These are phyloP conservation scores for Melinaea menophilus DNA, from an alignment of 2,888 invertebrate genomes.

Conservation along the genomic window DNA sequence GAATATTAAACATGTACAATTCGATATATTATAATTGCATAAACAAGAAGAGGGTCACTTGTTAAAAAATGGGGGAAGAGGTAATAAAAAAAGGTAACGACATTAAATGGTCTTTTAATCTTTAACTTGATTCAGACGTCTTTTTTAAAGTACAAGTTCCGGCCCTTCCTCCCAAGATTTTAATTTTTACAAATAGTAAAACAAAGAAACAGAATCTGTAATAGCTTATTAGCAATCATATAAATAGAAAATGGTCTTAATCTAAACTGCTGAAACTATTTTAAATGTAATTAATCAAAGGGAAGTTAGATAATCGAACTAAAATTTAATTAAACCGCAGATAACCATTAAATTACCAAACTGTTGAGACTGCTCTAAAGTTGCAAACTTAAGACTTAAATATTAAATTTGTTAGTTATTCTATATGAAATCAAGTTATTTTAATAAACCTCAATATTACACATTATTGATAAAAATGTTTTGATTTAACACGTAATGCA, in stretches of 20 bases:
- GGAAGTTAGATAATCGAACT: slow-evolving; percentile 2
- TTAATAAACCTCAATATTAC: no score
- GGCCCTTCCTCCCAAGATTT: neutral
- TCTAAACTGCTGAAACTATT: slow-evolving; percentile 4
- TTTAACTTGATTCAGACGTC: no score
- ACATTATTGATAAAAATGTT: no score
- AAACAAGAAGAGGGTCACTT: no score
- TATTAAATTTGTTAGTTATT: neutral
- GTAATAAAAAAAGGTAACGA: no score
- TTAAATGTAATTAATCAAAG: neutral
- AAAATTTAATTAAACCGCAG: slow-evolving; percentile 3
- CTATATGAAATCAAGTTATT: neutral
- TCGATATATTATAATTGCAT: no score
- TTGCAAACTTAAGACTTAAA: slow-evolving; percentile 2
- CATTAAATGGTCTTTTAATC: no score
- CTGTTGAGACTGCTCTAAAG: neutral
- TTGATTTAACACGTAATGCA: no score
- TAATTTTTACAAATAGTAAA: neutral
- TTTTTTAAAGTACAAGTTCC: no score
- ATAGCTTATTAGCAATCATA: no score
- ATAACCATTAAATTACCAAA: slow-evolving; percentile 5
- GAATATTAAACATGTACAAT: no score
- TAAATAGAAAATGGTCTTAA: neutral
- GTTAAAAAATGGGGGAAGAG: no score
- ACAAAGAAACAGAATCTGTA: neutral